phyloP scores from a whole-genome alignment of 2,888 invertebrate species.

The Luperina nickerlii region DNA sequence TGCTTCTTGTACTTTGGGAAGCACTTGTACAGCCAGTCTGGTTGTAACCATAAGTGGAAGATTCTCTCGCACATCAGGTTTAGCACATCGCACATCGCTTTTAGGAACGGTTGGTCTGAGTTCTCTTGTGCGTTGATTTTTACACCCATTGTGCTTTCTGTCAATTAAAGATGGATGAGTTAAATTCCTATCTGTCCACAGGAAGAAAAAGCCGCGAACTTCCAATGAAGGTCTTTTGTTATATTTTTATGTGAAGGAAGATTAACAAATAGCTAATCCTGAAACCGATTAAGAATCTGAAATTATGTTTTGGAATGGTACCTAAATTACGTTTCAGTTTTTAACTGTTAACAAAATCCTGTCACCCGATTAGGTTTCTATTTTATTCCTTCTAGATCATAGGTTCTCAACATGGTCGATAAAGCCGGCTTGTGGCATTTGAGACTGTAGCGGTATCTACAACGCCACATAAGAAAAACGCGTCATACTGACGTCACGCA shows the following conservation, averaged over 20 bases:
- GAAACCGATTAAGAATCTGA: neutral
- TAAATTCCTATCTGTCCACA: neutral
- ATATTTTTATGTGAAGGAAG: neutral
- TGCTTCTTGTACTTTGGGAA: constrained; percentile 88
- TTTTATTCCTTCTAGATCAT: neutral
- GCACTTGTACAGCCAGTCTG: constrained; percentile 90
- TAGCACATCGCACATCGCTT: constrained; percentile 74
- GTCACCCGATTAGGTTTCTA: neutral
- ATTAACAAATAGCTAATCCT: neutral
- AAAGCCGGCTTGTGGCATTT: no score
- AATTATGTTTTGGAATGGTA: neutral
- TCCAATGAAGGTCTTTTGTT: neutral
- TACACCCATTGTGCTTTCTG: constrained; percentile 85
- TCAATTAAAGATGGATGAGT: neutral
- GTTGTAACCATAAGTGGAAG: constrained; percentile 86
- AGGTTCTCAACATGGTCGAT: no score
- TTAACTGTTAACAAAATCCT: neutral
- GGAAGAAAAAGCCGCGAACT: neutral
- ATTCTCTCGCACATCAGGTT: constrained; percentile 81
- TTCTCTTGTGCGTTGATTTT: constrained; percentile 82
- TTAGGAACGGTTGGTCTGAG: constrained; percentile 78
- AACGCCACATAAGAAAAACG: no score
- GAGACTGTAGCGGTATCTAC: no score
- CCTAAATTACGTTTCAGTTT: neutral
- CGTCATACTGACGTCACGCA: no score